These are phyloP conservation scores for Hypothenemus hampei DNA, from an alignment of 1,140 invertebrate species.

Conservation along the genomic window DNA sequence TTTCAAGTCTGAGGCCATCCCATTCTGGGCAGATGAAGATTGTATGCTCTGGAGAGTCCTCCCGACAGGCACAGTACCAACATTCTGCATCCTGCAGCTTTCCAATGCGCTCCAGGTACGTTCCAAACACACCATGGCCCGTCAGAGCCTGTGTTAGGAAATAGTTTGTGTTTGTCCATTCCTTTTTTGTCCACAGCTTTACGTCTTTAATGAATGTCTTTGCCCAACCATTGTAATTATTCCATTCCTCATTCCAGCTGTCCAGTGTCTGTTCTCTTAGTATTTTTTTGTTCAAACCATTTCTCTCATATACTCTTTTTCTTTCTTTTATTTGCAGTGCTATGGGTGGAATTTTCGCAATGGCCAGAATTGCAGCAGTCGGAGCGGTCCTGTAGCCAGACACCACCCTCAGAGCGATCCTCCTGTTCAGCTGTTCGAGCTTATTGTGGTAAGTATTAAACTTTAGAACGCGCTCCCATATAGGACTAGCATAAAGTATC, in stretches of 20 bases:
- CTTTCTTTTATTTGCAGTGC: not conserved
- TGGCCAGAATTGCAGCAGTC: not conserved
- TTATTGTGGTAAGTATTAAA: not conserved
- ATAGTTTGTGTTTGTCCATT: not conserved
- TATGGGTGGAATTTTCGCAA: conserved; percentile 3
- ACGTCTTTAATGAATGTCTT: not conserved
- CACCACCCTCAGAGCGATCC: conserved; percentile 1
- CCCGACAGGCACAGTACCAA: too few species aligned
- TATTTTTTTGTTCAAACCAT: too few species aligned
- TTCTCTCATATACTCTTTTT: not conserved
- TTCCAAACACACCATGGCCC: too few species aligned
- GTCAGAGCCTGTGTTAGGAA: not conserved
- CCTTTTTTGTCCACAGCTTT: not conserved
- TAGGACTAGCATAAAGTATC: conserved; percentile 7
- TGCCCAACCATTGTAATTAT: not conserved
- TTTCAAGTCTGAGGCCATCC: too few species aligned
- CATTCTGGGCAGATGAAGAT: too few species aligned
- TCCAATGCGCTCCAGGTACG: too few species aligned
- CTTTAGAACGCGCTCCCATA: conserved; percentile 3
- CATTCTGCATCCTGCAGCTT: too few species aligned
- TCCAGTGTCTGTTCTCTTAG: not conserved
- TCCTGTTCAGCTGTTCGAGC: conserved; percentile 8
- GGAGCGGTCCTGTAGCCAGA: conserved; percentile 17
- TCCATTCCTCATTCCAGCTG: not conserved
- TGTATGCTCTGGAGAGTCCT: too few species aligned